Conservation (phyloP, 2,888 invertebrate genomes). For the Epirrhoe tristata region DNA sequence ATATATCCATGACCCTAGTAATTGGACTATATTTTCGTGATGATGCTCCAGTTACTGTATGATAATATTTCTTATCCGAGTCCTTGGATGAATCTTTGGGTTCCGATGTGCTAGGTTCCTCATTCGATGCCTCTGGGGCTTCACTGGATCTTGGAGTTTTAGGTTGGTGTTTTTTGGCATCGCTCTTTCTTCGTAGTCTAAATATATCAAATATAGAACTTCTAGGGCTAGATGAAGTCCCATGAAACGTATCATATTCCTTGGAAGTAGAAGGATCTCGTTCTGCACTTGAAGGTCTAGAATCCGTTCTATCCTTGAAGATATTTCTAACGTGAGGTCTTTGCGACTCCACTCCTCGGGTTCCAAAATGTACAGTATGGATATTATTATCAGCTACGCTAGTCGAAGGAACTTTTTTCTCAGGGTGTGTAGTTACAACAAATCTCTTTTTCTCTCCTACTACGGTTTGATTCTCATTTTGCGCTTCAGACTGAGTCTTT, state of each 20-base stretch:
- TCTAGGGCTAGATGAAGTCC: constrained; percentile 80
- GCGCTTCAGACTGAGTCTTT: constrained; percentile 61
- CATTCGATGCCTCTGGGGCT: constrained; percentile 66
- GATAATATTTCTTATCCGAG: constrained; percentile 80
- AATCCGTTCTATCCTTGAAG: constrained; percentile 72
- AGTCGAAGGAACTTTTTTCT: constrained; percentile 67
- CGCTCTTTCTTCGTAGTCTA: constrained; percentile 79
- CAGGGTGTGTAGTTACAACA: constrained; percentile 76
- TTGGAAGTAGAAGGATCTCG: constrained; percentile 68
- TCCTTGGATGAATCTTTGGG: constrained; percentile 77
- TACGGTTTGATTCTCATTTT: constrained; percentile 72
- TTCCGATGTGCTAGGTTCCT: constrained; percentile 63
- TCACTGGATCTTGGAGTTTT: constrained; percentile 67
- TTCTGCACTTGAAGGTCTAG: constrained; percentile 75
- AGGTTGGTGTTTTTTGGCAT: constrained; percentile 73
- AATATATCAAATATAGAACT: constrained; percentile 83
- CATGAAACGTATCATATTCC: constrained; percentile 82
- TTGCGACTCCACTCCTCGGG: constrained; percentile 78
- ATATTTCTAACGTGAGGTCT: constrained; percentile 78
- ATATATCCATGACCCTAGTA: constrained; percentile 81
- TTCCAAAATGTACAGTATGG: constrained; percentile 82
- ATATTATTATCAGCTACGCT: constrained; percentile 71
- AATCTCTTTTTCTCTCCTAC: constrained; percentile 78
- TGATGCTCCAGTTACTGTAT: constrained; percentile 81
- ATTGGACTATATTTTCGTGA: constrained; percentile 81